Evolutionary conservation across 2,113 vertebrate genomes (phyloP).

Genomic region (Sceloporus tristichus): DNA sequence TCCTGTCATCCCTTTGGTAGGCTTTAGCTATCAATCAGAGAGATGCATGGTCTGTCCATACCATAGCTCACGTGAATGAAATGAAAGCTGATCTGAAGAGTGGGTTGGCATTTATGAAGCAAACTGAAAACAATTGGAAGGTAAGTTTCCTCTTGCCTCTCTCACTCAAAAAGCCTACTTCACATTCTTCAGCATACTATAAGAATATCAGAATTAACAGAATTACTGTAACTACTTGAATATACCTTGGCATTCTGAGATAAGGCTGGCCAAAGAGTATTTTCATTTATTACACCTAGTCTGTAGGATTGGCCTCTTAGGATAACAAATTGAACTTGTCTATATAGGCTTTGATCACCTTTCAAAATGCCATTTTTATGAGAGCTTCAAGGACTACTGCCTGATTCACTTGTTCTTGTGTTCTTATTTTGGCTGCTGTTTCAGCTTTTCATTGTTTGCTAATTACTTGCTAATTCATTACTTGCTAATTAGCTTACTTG

Average conservation of each 20-base stretch:
- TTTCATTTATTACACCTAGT: too few species aligned
- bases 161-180: neutral
- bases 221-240: neutral
- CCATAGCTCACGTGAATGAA: constrained; percentile 91
- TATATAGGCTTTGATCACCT: too few species aligned
- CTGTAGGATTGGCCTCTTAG: too few species aligned
- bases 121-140: constrained; percentile 89
- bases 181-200: too few species aligned
- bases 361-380: too few species aligned
- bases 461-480: too few species aligned
- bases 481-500: too few species aligned
- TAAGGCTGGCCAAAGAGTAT: too few species aligned
- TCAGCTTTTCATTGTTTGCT: too few species aligned
- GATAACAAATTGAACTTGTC: too few species aligned
- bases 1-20: constrained; percentile 61
- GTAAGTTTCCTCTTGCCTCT: constrained; percentile 65
- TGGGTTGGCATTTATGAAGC: constrained; percentile 89
- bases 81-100: constrained; percentile 89
- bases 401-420: neutral
- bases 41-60: constrained; percentile 91
- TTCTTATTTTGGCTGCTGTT: neutral
- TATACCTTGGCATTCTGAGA: neutral
- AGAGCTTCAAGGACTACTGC: neutral
- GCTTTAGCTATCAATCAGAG: constrained; percentile 82
- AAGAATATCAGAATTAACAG: neutral